A percentile compares a stretch with the other conserved stretches of the same genome.
These are phyloP conservation scores for Dione juno DNA, from an alignment of 2,888 invertebrate genomes.

Conservation along the genomic window DNA sequence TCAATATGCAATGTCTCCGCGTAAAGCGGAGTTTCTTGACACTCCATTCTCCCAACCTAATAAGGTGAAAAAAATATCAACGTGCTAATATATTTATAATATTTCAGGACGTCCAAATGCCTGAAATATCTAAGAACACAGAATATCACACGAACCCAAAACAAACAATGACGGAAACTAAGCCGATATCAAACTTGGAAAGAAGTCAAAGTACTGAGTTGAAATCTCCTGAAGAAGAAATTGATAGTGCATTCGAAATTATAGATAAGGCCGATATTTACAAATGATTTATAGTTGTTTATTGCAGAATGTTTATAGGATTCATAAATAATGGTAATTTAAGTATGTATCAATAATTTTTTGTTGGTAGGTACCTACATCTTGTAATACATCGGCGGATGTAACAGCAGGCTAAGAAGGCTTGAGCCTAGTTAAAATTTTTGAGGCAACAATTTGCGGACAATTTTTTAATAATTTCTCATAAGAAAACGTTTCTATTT, in stretches of 20 bases:
- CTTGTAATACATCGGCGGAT: background rate
- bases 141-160: conserved; percentile 58
- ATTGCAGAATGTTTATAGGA: background rate
- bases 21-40: too few species aligned
- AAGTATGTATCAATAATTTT: too few species aligned
- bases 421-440: too few species aligned
- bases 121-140: conserved; percentile 60
- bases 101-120: conserved; percentile 55
- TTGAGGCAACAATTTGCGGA: too few species aligned
- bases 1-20: too few species aligned
- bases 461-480: too few species aligned
- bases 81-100: background rate
- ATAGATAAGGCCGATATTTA: conserved; percentile 66
- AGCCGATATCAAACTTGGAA: conserved; percentile 36
- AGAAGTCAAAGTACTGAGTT: conserved; percentile 48
- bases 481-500: too few species aligned
- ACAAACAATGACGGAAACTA: conserved; percentile 23
- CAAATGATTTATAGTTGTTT: conserved; percentile 3
- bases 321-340: too few species aligned
- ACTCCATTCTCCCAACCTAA: too few species aligned
- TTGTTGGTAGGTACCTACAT: too few species aligned
- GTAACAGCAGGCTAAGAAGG: too few species aligned
- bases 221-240: conserved; percentile 74
- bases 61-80: background rate
- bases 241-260: conserved; percentile 73